A percentile compares a stretch with the other conserved stretches of the same genome.
Conservation (phyloP, 2,888 invertebrate genomes). For the Tenodera sinensis region DNA sequence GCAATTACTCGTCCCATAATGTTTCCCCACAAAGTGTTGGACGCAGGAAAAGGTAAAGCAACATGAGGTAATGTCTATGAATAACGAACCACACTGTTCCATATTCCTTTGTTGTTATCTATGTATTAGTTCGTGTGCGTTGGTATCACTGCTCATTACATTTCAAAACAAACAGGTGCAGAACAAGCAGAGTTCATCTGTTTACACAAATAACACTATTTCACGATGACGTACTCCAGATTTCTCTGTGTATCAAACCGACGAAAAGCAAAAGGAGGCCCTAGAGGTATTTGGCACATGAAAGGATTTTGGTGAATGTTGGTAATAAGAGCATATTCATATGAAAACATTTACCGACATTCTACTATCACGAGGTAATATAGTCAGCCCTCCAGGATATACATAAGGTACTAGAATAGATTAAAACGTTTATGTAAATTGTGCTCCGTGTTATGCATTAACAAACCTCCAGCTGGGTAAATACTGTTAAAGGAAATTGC, state of each 20-base stretch:
- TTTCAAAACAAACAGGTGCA: neutral
- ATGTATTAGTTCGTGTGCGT: neutral
- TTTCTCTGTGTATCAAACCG: neutral
- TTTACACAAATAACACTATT: neutral
- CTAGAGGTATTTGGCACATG: neutral
- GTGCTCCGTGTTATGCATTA: too few relatives aligned
- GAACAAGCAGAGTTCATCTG: neutral
- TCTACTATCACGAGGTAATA: too few relatives aligned
- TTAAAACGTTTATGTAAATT: too few relatives aligned
- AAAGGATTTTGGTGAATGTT: neutral
- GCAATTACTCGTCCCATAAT: too few relatives aligned
- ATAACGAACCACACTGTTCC: neutral
- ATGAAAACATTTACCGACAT: too few relatives aligned
- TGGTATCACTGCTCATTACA: neutral
- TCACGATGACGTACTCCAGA: neutral
- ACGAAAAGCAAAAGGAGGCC: neutral
- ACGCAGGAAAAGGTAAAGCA: neutral
- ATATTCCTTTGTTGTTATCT: neutral
- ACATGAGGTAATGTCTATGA: neutral
- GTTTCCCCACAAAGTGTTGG: too few relatives aligned
- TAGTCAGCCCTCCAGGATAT: too few relatives aligned
- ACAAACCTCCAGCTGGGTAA: too few relatives aligned
- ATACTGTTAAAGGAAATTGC: too few relatives aligned
- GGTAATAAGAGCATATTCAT: too few relatives aligned
- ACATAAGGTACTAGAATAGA: too few relatives aligned